phyloP scores from a whole-genome alignment of 2,888 invertebrate species.

The Heteropelma amictum region DNA sequence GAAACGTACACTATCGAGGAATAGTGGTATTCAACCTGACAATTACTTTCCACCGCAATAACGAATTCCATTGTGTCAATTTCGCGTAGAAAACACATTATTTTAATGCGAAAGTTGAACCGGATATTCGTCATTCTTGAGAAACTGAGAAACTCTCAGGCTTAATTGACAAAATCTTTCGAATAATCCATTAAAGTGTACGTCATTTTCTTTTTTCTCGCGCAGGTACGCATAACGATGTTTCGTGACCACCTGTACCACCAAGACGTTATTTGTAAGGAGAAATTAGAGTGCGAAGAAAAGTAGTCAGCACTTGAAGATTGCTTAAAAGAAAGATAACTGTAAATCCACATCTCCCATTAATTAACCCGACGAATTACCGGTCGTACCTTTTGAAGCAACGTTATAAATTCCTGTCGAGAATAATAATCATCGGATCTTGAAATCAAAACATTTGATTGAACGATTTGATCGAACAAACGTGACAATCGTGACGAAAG shows the following conservation, averaged over 20 bases:
- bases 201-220: constrained; percentile 18
- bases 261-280: constrained; percentile 65
- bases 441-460: constrained; percentile 2
- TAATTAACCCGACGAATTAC: not conserved
- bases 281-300: not conserved
- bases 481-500: not conserved
- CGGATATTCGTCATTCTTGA: no score
- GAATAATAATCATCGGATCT: constrained; percentile 1
- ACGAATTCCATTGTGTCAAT: no score
- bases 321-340: constrained; percentile 25
- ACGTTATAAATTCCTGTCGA: not conserved
- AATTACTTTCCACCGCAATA: no score
- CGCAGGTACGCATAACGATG: constrained; percentile 65
- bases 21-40: no score
- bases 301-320: constrained; percentile 27
- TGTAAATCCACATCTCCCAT: not conserved
- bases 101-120: no score
- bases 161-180: no score
- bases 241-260: constrained; percentile 68
- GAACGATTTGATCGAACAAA: constrained; percentile 1
- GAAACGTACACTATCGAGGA: no score
- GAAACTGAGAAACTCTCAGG: no score
- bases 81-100: no score
- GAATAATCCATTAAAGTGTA: not conserved
- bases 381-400: not conserved